Conservation (phyloP, 2,113 vertebrate species). For the Notothenia coriiceps region DNA sequence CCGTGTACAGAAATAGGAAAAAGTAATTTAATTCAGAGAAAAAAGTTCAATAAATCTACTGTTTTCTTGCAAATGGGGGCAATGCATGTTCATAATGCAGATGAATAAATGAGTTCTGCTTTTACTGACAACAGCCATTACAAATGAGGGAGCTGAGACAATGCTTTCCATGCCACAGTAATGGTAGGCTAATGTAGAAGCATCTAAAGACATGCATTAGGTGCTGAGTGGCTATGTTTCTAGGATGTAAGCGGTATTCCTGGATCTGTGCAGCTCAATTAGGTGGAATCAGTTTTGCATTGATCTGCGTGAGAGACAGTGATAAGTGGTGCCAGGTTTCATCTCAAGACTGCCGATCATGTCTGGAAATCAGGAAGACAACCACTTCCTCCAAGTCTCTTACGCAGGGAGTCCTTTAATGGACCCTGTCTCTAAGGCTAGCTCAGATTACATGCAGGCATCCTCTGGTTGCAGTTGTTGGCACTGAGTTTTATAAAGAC, state of each 20-base stretch:
- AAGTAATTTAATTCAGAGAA: background rate
- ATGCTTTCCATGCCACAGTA: constrained; percentile 28
- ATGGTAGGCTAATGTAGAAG: constrained; percentile 37
- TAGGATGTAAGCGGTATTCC: constrained; percentile 51
- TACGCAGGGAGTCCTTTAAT: constrained; percentile 57
- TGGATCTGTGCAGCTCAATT: constrained; percentile 51
- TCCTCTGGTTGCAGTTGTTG: constrained; percentile 5
- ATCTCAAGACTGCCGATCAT: constrained; percentile 36
- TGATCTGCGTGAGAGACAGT: constrained; percentile 54
- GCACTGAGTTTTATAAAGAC: constrained; percentile 14
- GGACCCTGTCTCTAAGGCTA: constrained; percentile 30
- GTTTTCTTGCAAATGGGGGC: constrained; percentile 12
- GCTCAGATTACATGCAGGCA: constrained; percentile 43
- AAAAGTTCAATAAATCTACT: background rate
- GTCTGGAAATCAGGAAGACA: constrained; percentile 49
- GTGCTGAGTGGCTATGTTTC: constrained; percentile 50
- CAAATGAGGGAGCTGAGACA: constrained; percentile 18
- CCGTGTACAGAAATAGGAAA: background rate
- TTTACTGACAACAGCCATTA: constrained; percentile 40
- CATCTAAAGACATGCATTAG: constrained; percentile 53
- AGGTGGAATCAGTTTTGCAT: constrained; percentile 69
- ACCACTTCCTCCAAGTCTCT: constrained; percentile 51
- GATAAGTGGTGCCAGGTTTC: constrained; percentile 45
- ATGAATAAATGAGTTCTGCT: constrained; percentile 17
- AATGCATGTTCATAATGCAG: constrained; percentile 32